These are phyloP conservation scores for Sarcophaga peregrina DNA, from an alignment of 1,140 invertebrate genomes.

Conservation along the genomic window DNA sequence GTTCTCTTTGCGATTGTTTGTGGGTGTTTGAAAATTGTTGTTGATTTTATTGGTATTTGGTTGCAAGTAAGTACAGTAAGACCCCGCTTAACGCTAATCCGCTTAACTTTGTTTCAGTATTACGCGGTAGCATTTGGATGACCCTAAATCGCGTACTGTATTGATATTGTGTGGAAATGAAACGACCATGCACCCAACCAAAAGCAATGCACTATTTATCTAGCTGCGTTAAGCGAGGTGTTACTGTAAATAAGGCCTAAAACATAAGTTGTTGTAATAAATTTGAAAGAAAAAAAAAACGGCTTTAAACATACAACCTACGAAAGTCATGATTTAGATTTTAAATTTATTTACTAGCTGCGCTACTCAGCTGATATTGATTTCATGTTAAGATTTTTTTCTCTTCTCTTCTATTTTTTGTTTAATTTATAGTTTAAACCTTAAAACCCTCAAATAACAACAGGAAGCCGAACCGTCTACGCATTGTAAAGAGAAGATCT, in stretches of 20 bases:
- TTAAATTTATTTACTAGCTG: not conserved
- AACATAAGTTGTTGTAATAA: constrained; percentile 6
- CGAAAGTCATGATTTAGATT: not conserved
- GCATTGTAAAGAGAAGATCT: not conserved
- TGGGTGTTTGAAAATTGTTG: not conserved
- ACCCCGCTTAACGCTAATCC: no score
- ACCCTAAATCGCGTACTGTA: no score
- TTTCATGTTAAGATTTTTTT: not conserved
- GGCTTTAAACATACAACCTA: not conserved
- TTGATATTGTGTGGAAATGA: no score
- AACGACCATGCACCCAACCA: no score
- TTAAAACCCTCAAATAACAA: not conserved
- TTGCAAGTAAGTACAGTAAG: no score
- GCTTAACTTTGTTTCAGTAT: not conserved
- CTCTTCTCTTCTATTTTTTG: not conserved
- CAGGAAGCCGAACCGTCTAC: not conserved
- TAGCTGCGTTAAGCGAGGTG: no score
- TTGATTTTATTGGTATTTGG: not conserved
- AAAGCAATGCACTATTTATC: no score
- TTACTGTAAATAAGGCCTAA: not conserved
- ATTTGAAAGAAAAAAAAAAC: not conserved
- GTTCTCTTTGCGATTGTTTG: not conserved
- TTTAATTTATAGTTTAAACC: not conserved
- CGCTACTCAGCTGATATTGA: not conserved
- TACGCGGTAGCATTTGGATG: not conserved